A percentile compares a stretch with the other conserved stretches of the same genome.
Evolutionary conservation across 2,888 invertebrate species (phyloP).

Genomic region (Eupithecia exiguata): DNA sequence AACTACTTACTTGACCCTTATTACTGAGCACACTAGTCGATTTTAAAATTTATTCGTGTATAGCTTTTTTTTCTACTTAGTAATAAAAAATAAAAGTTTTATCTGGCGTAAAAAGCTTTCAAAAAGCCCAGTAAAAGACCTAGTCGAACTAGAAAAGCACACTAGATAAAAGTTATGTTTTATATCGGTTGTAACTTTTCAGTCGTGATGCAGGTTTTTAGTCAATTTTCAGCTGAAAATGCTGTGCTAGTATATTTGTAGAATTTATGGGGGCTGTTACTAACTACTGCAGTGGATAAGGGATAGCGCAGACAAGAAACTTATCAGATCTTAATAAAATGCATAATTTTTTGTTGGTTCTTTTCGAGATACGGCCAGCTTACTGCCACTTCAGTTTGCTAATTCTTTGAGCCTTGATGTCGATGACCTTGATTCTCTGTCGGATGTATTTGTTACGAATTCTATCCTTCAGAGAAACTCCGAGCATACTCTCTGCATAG

Average conservation of each 20-base stretch:
- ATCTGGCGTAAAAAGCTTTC: not conserved
- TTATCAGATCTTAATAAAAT: no score
- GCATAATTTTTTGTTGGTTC: no score
- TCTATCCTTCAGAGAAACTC: no score
- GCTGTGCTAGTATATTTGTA: not conserved
- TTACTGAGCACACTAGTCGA: not conserved
- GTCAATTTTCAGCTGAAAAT: constrained; percentile 1
- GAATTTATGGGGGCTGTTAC: not conserved
- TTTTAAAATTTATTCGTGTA: not conserved
- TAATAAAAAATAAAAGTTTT: not conserved
- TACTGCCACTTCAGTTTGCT: no score
- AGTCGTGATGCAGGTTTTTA: not conserved
- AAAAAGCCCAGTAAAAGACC: not conserved
- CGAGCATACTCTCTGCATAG: no score
- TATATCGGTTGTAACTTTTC: constrained; percentile 24
- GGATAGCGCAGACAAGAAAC: not conserved
- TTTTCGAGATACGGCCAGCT: no score
- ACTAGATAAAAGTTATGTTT: constrained; percentile 23
- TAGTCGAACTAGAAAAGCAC: not conserved
- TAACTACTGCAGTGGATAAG: not conserved
- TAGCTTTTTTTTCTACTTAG: not conserved
- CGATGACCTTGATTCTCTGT: no score
- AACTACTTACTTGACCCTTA: not conserved
- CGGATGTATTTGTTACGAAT: no score
- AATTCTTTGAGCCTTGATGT: no score